Conservation (phyloP, 2,797 vertebrate genomes). For the Chaetodon trifasciatus region DNA sequence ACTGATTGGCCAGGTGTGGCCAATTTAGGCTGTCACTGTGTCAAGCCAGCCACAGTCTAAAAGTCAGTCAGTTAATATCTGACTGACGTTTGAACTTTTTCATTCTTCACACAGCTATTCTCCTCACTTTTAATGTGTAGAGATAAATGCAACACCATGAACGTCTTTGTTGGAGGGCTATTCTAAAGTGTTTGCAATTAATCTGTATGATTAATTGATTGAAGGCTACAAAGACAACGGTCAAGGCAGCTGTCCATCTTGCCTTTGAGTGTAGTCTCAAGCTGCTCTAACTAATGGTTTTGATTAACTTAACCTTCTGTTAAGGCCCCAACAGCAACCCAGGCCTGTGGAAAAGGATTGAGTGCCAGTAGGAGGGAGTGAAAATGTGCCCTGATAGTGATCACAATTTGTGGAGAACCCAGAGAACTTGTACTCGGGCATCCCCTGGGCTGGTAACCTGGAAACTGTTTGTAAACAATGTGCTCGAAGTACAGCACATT, state of each 20-base stretch:
- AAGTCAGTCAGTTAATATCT: no score
- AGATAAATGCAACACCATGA: no score
- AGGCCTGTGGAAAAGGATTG: conserved; percentile 10
- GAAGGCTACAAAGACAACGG: neutral
- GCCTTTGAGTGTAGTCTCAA: neutral
- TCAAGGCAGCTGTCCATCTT: neutral
- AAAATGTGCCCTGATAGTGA: conserved; percentile 39
- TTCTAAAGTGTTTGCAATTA: neutral
- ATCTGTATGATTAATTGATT: neutral
- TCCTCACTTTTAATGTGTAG: no score
- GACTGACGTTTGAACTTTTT: no score
- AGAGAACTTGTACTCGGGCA: conserved; percentile 2
- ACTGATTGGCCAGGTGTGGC: neutral
- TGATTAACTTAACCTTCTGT: neutral
- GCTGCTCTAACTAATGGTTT: neutral
- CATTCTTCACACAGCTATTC: no score
- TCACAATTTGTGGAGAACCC: conserved; percentile 10
- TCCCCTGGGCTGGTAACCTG: conserved; percentile 12
- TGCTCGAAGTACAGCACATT: neutral
- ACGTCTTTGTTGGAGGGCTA: no score
- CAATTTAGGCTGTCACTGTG: no score
- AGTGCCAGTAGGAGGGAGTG: conserved; percentile 26
- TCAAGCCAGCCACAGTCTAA: no score
- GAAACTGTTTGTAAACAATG: conserved; percentile 8
- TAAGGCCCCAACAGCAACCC: neutral